A percentile compares a stretch with the other conserved stretches of the same genome.
phyloP scores from a whole-genome alignment of 2,797 vertebrate species.

The Tolypeutes matacus region DNA sequence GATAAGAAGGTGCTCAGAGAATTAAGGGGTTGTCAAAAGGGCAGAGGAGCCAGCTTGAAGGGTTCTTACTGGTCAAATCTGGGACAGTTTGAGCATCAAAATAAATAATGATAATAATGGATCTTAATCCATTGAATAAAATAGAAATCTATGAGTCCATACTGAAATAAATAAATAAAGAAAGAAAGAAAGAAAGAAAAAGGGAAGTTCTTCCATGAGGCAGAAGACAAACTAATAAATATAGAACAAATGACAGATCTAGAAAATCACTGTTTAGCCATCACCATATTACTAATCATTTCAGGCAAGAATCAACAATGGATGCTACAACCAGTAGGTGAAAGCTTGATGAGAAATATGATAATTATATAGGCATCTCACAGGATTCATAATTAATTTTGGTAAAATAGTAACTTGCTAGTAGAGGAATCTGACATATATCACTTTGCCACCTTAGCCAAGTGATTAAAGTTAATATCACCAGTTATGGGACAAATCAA shows the following conservation, averaged over 20 bases:
- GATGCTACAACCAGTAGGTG: neutral
- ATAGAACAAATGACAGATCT: neutral
- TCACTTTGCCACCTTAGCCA: neutral
- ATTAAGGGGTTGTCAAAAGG: neutral
- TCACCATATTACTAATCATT: neutral
- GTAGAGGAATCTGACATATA: neutral
- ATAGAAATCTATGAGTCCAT: neutral
- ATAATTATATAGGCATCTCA: neutral
- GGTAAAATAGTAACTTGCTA: neutral
- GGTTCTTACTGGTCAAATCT: neutral
- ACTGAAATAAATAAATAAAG: slow-evolving; percentile 1
- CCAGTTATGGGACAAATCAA: neutral
- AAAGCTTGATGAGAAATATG: neutral
- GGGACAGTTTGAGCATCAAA: neutral
- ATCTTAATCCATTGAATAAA: neutral
- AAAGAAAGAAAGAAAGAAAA: neutral
- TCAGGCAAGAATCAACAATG: neutral
- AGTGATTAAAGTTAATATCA: neutral
- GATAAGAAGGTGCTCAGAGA: slow-evolving; percentile 10
- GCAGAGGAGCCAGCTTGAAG: neutral
- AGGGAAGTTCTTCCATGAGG: neutral
- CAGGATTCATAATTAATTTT: neutral
- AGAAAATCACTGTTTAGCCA: slow-evolving; percentile 39
- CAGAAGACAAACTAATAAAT: slow-evolving; percentile 3
- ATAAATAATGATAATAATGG: neutral